Conservation (phyloP, 2,113 vertebrate species). For the Sturnus vulgaris region DNA sequence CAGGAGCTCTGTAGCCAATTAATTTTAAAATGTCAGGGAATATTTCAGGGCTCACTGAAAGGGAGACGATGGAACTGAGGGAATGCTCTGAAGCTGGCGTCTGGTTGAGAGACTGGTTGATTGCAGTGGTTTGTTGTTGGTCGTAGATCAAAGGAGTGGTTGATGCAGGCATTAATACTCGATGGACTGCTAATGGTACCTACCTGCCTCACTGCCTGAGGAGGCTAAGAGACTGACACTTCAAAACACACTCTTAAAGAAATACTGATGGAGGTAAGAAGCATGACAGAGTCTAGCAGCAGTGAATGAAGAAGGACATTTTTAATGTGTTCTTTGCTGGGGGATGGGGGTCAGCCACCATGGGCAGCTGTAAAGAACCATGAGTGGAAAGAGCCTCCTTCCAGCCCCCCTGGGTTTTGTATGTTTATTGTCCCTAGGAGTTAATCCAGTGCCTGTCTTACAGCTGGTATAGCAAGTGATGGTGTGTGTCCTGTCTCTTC, state of each 20-base stretch:
- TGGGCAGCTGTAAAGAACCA: background rate
- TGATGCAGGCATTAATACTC: background rate
- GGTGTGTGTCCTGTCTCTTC: background rate
- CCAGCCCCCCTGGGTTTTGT: background rate
- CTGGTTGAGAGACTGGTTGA: background rate
- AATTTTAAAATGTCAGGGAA: background rate
- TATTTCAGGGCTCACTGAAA: background rate
- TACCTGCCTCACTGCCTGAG: background rate
- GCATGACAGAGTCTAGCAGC: background rate
- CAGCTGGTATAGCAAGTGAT: background rate
- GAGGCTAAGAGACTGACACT: background rate
- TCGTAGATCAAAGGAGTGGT: background rate
- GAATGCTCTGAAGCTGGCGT: background rate
- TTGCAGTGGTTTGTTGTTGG: background rate
- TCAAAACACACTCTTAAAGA: background rate
- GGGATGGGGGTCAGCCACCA: background rate
- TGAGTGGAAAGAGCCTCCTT: background rate
- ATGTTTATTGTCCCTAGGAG: accelerated
- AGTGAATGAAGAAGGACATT: background rate
- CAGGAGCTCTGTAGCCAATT: background rate
- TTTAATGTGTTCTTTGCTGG: background rate
- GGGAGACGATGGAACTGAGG: background rate
- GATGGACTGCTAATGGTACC: background rate
- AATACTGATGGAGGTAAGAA: background rate
- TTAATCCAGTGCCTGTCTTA: background rate